Percentiles rank a stretch among this genome's conserved stretches.
Evolutionary conservation across 37 sponge, comb jelly and placozoan genomes (phyloP).

Genomic region (Halisarca cf. caerulea): DNA sequence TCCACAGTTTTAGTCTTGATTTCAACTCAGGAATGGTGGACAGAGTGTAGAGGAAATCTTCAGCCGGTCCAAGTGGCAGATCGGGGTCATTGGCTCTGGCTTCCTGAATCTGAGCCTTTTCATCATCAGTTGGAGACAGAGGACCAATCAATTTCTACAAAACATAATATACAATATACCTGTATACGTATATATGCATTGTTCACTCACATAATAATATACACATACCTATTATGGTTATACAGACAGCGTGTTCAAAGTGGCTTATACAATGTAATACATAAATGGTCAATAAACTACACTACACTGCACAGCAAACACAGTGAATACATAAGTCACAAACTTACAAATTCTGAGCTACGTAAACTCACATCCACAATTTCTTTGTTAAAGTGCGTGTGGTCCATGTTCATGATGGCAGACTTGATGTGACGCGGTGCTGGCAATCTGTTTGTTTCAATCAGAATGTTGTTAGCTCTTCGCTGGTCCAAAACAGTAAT

Average conservation of each 20-base stretch:
- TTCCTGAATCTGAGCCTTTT: slow-evolving; percentile 68
- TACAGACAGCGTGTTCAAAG: no score
- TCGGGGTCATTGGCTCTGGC: slow-evolving; percentile 72
- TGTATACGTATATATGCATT: no score
- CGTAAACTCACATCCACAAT: slow-evolving; percentile 56
- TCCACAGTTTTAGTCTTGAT: slow-evolving; percentile 85
- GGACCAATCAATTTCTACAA: slow-evolving; percentile 68
- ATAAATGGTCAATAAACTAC: no score
- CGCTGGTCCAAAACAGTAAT: slow-evolving; percentile 83
- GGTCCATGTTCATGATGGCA: slow-evolving; percentile 91
- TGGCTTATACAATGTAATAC: no score
- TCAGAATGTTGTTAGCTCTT: slow-evolving; percentile 78
- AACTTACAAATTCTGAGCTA: background rate
- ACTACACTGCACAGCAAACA: slow-evolving; percentile 22
- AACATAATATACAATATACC: no score
- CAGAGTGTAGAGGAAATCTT: slow-evolving; percentile 87
- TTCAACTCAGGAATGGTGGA: slow-evolving; percentile 84
- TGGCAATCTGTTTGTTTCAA: slow-evolving; percentile 81
- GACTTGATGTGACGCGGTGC: slow-evolving; percentile 83
- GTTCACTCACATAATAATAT: no score
- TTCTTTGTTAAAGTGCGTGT: slow-evolving; percentile 80
- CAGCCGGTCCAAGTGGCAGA: slow-evolving; percentile 81
- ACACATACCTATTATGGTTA: no score
- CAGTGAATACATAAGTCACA: background rate
- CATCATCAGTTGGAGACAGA: slow-evolving; percentile 84